Base-by-base conservation (phyloP, 2,888 invertebrate species). In the Eucera pruinosa region DNA sequence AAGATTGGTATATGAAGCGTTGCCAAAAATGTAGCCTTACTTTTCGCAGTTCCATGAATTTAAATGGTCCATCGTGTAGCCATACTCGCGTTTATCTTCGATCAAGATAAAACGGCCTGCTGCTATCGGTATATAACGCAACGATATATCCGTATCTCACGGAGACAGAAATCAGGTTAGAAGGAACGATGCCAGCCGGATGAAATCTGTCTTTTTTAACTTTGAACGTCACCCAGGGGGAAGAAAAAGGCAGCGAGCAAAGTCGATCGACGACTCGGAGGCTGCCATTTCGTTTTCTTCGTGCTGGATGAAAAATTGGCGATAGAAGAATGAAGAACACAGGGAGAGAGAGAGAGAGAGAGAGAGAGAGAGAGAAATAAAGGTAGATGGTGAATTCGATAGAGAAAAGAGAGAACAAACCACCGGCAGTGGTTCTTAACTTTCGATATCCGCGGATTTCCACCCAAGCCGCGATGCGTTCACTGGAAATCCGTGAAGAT, bases 141-240 rank as follows among this genome's bases (percentile, higher is more conserved):
- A 23, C 36, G 23, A 57, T 33, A 6, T 23, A 33, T 27, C 13
- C 41, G 25, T 41, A 33, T 66, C 41, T 25, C 39, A 15, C 1
- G 23, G 57, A 6, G 48, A 43, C n/a, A 25, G 43, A 68, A 68
- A 52, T 68, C 43, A 13, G 68, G 68, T 71, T 68, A 30, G 13
- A 45, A 41, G 47, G n/a, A 43, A 48, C 48, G 27, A 33, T 36
- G 73, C 61, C 61, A 55, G 61, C 55, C 18, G 33, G 48, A 48
- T 62, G 55, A 48, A 43, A 71, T 73, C 60, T 23, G 41, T 41
- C 48, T 20, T 55, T 54, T 52, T 39, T 13, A 52, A 20, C 23
- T 20, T 9, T 4, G 33, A 25, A 47, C 70, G 55, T 48, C n/a
- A 11, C 36, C 5, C 36, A 23, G 52, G 9, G 13, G 11, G 13